These are phyloP conservation scores for Corythaeola cristata DNA, from an alignment of 2,113 vertebrate species.

Conservation along the genomic window DNA sequence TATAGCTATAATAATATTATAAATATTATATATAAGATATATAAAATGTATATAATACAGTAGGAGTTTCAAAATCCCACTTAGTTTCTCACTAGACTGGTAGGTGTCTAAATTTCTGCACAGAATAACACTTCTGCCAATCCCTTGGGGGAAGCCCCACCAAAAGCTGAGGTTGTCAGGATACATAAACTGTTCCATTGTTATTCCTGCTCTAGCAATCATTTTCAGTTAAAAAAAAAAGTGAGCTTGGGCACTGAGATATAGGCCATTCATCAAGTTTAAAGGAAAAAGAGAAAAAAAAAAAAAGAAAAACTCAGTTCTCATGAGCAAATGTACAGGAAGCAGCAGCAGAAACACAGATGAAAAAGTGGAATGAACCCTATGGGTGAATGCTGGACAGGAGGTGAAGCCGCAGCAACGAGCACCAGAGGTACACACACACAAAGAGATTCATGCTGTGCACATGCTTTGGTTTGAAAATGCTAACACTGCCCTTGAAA, in stretches of 20 bases:
- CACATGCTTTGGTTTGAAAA: not conserved
- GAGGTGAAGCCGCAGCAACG: not conserved
- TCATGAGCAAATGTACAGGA: not conserved
- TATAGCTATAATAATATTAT: too few relatives aligned
- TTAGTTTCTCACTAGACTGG: not conserved
- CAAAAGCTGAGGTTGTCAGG: not conserved
- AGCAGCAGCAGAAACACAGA: not conserved
- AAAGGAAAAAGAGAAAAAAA: fast-evolving
- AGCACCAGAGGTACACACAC: not conserved
- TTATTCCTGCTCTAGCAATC: not conserved
- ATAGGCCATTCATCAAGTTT: not conserved
- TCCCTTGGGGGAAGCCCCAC: not conserved
- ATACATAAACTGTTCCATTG: not conserved
- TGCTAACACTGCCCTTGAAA: not conserved
- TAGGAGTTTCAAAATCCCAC: not conserved
- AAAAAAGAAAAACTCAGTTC: not conserved
- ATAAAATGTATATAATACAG: too few relatives aligned
- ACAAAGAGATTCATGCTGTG: not conserved
- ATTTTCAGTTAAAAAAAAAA: not conserved
- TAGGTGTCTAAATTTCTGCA: not conserved
- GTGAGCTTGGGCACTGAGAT: not conserved
- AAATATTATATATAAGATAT: too few relatives aligned
- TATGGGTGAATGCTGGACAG: fast-evolving
- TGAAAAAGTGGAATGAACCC: fast-evolving
- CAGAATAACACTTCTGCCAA: not conserved